These are phyloP conservation scores for Stratiomys singularior DNA, from an alignment of 2,888 invertebrate species.

Conservation along the genomic window DNA sequence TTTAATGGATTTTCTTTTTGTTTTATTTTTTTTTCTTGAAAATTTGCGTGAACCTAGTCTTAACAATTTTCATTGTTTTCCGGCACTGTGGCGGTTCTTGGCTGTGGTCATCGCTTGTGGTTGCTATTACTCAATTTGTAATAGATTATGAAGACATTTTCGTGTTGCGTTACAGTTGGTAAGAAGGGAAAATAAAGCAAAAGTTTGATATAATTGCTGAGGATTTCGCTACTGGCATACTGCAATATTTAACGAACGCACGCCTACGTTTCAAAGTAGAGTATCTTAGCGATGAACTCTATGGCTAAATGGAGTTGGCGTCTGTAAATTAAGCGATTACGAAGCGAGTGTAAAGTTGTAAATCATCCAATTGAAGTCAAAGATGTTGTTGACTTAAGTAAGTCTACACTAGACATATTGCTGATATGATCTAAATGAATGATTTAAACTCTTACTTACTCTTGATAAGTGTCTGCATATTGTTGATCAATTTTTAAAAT, in stretches of 20 bases:
- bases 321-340: constrained; percentile 10
- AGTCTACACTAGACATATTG: neutral
- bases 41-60: neutral
- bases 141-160: neutral
- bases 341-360: neutral
- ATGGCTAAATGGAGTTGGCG: neutral
- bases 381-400: neutral
- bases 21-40: no score
- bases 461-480: no score
- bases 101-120: neutral
- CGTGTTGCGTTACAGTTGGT: constrained; percentile 21
- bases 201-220: constrained; percentile 20
- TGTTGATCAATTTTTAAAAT: no score
- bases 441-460: no score
- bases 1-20: no score
- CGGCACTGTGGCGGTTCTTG: neutral
- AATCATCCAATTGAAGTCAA: neutral
- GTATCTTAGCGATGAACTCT: neutral
- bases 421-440: no score
- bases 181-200: neutral
- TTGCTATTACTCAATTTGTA: neutral
- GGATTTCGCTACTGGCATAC: constrained; percentile 2
- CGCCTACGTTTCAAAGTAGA: neutral
- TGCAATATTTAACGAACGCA: neutral
- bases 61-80: neutral